phyloP scores from a whole-genome alignment of 2,797 vertebrate species.

The Enteromius viviparus region DNA sequence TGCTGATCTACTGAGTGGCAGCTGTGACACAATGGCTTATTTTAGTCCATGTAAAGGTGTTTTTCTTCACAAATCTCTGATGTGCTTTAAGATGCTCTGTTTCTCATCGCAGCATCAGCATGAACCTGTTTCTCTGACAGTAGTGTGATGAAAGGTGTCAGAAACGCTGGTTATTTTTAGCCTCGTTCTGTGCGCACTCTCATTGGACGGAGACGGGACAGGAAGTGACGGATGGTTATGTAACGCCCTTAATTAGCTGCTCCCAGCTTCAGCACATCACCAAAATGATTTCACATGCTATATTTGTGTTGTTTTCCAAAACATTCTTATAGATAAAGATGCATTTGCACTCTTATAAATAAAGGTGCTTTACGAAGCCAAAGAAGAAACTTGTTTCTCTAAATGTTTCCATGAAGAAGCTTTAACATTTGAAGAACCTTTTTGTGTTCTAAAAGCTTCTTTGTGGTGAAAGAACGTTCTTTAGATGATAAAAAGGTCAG shows the following conservation, averaged over 20 bases:
- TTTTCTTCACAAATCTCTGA: not conserved
- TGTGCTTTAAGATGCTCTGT: not conserved
- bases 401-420: too few relatives aligned
- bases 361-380: too few relatives aligned
- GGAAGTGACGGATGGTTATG: slow-evolving; percentile 69
- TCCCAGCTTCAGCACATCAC: not conserved
- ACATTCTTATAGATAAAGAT: not conserved
- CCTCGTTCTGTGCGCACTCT: slow-evolving; percentile 63
- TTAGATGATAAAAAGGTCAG: too few relatives aligned
- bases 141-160: slow-evolving; percentile 69
- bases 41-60: not conserved
- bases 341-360: not conserved
- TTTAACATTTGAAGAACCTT: too few relatives aligned
- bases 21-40: not conserved
- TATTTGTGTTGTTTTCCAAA: not conserved
- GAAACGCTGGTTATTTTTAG: slow-evolving; percentile 71
- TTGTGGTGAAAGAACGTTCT: too few relatives aligned
- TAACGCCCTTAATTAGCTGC: not conserved
- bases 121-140: slow-evolving; percentile 57
- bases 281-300: not conserved
- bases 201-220: slow-evolving; percentile 51
- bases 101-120: not conserved
- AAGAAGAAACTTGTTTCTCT: too few relatives aligned
- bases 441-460: too few relatives aligned
- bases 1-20: not conserved